Evolutionary conservation across 1,140 invertebrate species (phyloP).

Genomic region (Teleogryllus occipitalis): DNA sequence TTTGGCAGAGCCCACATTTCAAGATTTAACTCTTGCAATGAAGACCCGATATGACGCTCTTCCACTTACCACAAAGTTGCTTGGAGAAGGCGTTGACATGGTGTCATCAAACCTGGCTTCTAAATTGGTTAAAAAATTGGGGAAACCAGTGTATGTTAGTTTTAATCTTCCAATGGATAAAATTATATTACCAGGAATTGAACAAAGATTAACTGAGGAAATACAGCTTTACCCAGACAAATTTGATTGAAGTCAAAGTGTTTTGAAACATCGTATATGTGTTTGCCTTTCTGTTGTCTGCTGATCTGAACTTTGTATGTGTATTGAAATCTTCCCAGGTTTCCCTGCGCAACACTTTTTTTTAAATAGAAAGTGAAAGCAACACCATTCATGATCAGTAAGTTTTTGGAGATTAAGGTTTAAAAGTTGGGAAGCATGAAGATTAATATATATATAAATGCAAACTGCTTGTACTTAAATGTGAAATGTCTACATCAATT

Average conservation of each 20-base stretch:
- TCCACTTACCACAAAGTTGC: constrained; percentile 35
- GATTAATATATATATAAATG: no score
- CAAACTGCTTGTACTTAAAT: no score
- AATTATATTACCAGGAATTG: constrained; percentile 30
- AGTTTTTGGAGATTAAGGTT: no score
- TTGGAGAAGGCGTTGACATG: constrained; percentile 32
- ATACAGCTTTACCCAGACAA: constrained; percentile 23
- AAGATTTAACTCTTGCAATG: constrained; percentile 35
- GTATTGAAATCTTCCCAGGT: no score
- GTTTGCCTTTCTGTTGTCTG: not conserved
- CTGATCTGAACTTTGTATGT: no score
- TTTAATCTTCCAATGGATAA: constrained; percentile 35
- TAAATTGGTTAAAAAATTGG: constrained; percentile 34
- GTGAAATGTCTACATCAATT: no score
- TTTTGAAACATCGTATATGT: not conserved
- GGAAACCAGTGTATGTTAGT: constrained; percentile 38
- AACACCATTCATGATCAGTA: no score
- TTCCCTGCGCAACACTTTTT: no score
- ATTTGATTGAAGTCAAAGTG: not conserved
- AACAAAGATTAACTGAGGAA: constrained; percentile 35
- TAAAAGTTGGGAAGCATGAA: no score
- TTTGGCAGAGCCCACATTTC: constrained; percentile 28
- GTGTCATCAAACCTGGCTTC: constrained; percentile 34
- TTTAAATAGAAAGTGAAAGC: no score
- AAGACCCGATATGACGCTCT: constrained; percentile 29